Conservation (phyloP, 1,140 invertebrate species). For the Tenebrio molitor region DNA sequence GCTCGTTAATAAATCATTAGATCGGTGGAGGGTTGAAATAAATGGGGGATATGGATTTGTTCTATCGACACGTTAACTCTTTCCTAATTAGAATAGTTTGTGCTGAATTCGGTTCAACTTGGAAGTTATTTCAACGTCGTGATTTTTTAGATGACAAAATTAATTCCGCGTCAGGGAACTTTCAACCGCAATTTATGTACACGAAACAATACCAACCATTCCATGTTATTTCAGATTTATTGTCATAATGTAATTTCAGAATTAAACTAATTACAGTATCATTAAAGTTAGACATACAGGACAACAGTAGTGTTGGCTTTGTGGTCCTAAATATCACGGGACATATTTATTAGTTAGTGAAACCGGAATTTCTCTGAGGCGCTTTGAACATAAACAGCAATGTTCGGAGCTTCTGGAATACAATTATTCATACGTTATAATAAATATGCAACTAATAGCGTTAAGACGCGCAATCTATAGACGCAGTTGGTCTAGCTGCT, state of each 20-base stretch:
- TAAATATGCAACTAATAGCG: constrained; percentile 17
- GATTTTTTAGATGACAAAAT: constrained; percentile 10
- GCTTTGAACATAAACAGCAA: constrained; percentile 4
- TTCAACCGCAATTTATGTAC: constrained; percentile 13
- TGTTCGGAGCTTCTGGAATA: not conserved
- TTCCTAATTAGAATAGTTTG: constrained; percentile 41
- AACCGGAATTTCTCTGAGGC: constrained; percentile 27
- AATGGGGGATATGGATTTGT: constrained; percentile 19
- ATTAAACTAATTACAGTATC: constrained; percentile 44
- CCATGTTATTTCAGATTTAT: constrained; percentile 41
- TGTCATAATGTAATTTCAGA: constrained; percentile 40
- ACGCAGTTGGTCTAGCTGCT: too few relatives aligned
- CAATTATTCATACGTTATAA: constrained; percentile 3
- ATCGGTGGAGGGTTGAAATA: constrained; percentile 40
- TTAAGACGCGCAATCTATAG: not conserved
- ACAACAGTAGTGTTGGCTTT: constrained; percentile 42
- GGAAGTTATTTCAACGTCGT: not conserved
- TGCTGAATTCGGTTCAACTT: not conserved
- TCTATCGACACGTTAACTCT: constrained; percentile 23
- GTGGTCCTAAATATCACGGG: constrained; percentile 42
- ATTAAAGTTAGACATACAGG: constrained; percentile 45
- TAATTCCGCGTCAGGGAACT: not conserved
- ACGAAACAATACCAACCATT: constrained; percentile 31
- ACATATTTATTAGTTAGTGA: constrained; percentile 37
- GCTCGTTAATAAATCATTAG: constrained; percentile 55